Conservation (phyloP, 2,113 vertebrate species). For the Cyrtonyx montezumae region DNA sequence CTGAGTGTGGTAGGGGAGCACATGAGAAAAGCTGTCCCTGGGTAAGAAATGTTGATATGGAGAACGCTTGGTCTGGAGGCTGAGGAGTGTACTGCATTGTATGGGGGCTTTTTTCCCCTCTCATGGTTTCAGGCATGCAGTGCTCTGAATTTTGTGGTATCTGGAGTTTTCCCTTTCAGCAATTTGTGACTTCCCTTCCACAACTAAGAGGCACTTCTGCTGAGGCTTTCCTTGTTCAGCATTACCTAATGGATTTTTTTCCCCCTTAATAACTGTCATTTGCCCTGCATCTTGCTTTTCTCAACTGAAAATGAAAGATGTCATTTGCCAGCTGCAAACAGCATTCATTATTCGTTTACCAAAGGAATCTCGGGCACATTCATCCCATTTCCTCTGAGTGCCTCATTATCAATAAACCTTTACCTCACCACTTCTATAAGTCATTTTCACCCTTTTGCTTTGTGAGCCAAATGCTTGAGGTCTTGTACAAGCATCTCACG, state of each 20-base stretch:
- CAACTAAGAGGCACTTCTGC: background rate
- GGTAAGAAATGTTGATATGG: background rate
- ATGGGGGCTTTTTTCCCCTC: background rate
- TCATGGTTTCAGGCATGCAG: background rate
- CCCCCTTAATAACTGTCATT: background rate
- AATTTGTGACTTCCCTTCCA: background rate
- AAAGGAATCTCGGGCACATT: background rate
- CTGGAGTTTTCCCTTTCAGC: background rate
- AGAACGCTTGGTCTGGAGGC: background rate
- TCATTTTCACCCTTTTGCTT: background rate
- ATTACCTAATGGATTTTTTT: background rate
- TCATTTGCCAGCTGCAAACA: background rate
- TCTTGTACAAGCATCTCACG: background rate
- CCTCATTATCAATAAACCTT: slow-evolving; percentile 45
- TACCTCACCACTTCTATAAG: background rate
- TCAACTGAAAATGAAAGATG: background rate
- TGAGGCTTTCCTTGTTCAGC: background rate
- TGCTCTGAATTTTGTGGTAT: background rate
- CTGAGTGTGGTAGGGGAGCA: background rate
- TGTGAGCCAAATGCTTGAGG: background rate
- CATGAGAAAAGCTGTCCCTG: background rate
- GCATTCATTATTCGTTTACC: background rate
- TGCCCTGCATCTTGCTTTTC: background rate
- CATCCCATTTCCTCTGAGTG: slow-evolving; percentile 16
- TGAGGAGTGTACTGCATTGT: background rate